These are phyloP conservation scores for Dipodomys merriami DNA, from an alignment of 2,113 vertebrate species.

Conservation along the genomic window DNA sequence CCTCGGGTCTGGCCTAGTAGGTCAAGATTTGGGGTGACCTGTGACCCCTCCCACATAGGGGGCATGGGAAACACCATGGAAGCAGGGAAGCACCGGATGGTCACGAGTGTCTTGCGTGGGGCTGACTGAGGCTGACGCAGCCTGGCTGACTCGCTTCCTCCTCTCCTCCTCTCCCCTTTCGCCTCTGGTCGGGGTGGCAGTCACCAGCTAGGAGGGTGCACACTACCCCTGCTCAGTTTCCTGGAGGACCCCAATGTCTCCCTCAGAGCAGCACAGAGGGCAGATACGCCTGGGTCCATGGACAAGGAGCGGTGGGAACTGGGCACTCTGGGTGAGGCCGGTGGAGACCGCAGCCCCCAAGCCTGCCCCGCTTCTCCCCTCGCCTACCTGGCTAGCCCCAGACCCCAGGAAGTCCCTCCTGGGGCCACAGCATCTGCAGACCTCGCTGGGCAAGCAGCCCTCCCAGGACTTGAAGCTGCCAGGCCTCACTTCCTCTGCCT, in stretches of 20 bases:
- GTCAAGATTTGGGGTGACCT: neutral
- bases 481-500: neutral
- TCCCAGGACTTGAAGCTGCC: accelerated
- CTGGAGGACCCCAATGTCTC: neutral
- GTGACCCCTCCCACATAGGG: neutral
- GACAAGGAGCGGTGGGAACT: neutral
- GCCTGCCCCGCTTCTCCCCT: neutral
- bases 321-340: neutral
- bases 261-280: neutral
- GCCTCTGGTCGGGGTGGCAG: neutral
- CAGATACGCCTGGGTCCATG: neutral
- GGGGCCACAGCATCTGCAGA: neutral
- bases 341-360: neutral
- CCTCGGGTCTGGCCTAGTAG: neutral
- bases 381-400: no score
- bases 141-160: neutral
- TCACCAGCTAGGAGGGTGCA: neutral
- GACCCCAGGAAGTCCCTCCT: neutral
- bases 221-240: neutral
- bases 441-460: neutral
- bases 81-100: neutral
- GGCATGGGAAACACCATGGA: neutral
- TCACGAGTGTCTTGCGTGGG: neutral
- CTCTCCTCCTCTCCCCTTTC: neutral
- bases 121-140: neutral